Evolutionary conservation across 30 jellyfish, hydroid and myxozoan species (phyloP).

Genomic region (Rhopilema esculentum): DNA sequence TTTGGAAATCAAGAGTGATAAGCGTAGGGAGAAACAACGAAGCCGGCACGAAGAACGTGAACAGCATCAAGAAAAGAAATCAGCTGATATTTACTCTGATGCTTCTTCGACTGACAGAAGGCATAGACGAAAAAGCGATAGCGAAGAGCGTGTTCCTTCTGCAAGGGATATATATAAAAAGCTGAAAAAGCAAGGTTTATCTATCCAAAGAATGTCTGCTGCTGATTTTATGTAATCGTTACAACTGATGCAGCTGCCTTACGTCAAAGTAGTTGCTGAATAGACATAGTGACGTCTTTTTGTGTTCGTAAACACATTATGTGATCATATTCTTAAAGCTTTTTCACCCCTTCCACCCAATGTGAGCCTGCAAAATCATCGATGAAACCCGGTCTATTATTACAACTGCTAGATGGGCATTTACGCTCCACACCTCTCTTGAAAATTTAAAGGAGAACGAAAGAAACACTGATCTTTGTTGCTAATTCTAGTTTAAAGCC

Average conservation of each 20-base stretch:
- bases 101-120: neutral
- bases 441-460: no score
- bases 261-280: no score
- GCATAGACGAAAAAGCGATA: neutral
- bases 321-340: no score
- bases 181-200: conserved; percentile 60
- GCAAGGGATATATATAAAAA: conserved; percentile 39
- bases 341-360: no score
- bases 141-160: conserved; percentile 28
- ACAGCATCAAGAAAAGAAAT: neutral
- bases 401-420: no score
- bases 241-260: neutral
- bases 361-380: no score
- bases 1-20: neutral
- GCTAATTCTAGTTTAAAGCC: no score
- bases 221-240: conserved; percentile 71
- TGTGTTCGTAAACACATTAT: no score
- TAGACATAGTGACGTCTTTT: no score
- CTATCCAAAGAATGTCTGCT: conserved; percentile 60
- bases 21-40: neutral
- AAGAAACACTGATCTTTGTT: no score
- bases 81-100: neutral
- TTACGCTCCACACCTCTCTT: no score
- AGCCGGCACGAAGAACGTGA: neutral
- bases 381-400: no score